These are phyloP conservation scores for Phocoena sinus DNA, from an alignment of 2,113 vertebrate species.

Conservation along the genomic window DNA sequence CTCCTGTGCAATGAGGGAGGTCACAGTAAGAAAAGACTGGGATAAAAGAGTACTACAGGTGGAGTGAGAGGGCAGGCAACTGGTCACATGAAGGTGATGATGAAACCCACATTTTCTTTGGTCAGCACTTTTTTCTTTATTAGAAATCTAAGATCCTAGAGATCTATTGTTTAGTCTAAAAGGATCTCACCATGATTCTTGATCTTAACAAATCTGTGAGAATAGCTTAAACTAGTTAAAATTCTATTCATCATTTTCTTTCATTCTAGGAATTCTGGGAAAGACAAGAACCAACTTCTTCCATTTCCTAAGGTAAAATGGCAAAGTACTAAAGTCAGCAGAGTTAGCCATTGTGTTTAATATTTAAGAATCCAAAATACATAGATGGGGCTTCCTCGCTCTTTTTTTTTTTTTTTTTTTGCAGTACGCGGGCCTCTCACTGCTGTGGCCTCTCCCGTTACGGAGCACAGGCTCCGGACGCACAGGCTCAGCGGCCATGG, in stretches of 20 bases:
- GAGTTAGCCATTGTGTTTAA: background rate
- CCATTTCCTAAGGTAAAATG: background rate
- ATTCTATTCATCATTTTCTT: background rate
- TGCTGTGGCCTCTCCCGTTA: no score
- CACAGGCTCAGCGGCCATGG: no score
- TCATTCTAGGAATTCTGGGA: background rate
- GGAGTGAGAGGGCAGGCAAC: fast-evolving
- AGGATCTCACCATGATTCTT: background rate
- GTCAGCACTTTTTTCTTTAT: background rate
- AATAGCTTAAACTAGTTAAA: conserved; percentile 30
- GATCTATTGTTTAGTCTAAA: background rate
- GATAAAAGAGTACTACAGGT: background rate
- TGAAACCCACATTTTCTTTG: background rate
- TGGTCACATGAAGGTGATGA: background rate
- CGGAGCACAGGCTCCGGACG: fast-evolving
- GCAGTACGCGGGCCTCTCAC: no score
- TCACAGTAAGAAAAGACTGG: background rate
- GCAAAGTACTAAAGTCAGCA: background rate
- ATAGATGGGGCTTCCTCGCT: background rate
- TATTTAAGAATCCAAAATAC: background rate
- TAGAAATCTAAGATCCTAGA: background rate
- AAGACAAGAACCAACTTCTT: background rate
- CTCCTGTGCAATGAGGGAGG: background rate
- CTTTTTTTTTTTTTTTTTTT: background rate
- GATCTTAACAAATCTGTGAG: background rate